Evolutionary conservation across 2,113 vertebrate genomes (phyloP).

Genomic region (Catharus minimus): DNA sequence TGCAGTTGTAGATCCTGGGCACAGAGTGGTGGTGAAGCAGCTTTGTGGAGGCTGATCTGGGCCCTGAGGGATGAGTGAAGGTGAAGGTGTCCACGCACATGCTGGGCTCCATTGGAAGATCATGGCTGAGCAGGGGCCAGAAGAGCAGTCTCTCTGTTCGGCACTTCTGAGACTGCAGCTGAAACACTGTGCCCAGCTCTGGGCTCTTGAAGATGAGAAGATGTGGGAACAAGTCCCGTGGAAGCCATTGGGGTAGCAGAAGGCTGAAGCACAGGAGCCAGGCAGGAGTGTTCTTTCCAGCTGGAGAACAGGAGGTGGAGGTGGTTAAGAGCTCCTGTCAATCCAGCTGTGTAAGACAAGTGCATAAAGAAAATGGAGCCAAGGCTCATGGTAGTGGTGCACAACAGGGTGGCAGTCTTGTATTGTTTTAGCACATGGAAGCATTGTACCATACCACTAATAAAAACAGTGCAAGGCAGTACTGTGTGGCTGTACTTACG

Average conservation of each 20-base stretch:
- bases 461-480: not conserved
- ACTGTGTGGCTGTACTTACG: not conserved
- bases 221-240: not conserved
- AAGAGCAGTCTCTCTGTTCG: not conserved
- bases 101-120: not conserved
- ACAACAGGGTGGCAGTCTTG: fast-evolving
- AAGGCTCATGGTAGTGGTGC: not conserved
- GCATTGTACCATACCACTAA: not conserved
- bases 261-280: not conserved
- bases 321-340: not conserved
- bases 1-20: not conserved
- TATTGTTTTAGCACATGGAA: not conserved
- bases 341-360: not conserved
- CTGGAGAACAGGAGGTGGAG: not conserved
- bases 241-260: not conserved
- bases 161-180: fast-evolving
- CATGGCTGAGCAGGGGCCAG: not conserved
- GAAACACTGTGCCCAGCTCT: not conserved
- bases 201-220: not conserved
- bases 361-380: fast-evolving
- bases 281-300: not conserved
- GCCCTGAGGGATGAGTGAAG: not conserved
- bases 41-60: not conserved
- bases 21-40: fast-evolving
- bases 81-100: not conserved